These are phyloP conservation scores for Heteromyza rotundicornis DNA, from an alignment of 2,888 invertebrate species.

Conservation along the genomic window DNA sequence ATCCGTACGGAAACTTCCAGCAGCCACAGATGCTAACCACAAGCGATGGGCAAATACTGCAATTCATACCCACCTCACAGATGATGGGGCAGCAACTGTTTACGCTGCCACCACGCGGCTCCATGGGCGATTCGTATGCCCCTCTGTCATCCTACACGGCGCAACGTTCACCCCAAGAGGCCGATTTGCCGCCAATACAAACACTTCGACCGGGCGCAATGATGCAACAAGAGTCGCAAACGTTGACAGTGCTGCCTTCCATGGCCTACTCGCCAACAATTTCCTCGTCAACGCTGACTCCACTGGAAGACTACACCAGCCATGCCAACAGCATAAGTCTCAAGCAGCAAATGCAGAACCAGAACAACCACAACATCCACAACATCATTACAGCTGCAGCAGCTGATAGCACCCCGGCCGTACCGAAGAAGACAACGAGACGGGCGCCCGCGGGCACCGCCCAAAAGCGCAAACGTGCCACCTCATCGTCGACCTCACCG, in stretches of 20 bases:
- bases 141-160: conserved; percentile 45
- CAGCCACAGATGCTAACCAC: conserved; percentile 53
- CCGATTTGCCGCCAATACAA: conserved; percentile 55
- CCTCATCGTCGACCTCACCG: conserved; percentile 42
- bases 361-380: conserved; percentile 27
- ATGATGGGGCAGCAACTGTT: conserved; percentile 59
- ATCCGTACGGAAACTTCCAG: conserved; percentile 57
- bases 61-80: conserved; percentile 63
- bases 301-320: neutral
- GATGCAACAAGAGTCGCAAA: conserved; percentile 27
- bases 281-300: conserved; percentile 57
- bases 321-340: conserved; percentile 18
- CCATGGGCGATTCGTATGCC: conserved; percentile 42
- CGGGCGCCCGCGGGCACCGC: too few relatives aligned
- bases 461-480: conserved; percentile 44
- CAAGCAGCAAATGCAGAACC: neutral
- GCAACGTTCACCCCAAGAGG: conserved; percentile 55
- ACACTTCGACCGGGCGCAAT: conserved; percentile 32
- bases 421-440: conserved; percentile 19
- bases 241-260: conserved; percentile 39
- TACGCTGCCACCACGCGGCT: conserved; percentile 23
- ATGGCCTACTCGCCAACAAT: conserved; percentile 51
- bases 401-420: conserved; percentile 22
- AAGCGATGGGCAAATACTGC: conserved; percentile 51
- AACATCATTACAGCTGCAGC: conserved; percentile 29